Evolutionary conservation across 2,113 vertebrate species (phyloP), one percentile per base, ranked within the genome.

Genomic region (Tautogolabrus adspersus): DNA sequence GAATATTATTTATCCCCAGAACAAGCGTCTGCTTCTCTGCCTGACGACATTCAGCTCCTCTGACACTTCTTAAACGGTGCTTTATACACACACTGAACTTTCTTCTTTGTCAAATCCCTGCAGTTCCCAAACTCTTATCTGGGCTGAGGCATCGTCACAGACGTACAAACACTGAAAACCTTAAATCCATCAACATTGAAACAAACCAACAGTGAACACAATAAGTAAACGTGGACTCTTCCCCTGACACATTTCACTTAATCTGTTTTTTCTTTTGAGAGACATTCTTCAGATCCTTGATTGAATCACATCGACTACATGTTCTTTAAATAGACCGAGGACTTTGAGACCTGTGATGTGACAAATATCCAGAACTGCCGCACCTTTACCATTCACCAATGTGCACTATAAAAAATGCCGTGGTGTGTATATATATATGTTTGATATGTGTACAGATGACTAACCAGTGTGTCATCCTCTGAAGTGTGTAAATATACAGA

Each of bases 401-500:
- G 18, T 38, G 13, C 10, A 23, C 26, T 44, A 8, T 38, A 34
- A 64, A 40, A 26, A 52, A 55, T 57, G 37, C 22, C 26, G 46
- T 15, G 10, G 40, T 55, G 16, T n/a, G n/a, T n/a, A n/a, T n/a
- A n/a, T 42, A n/a, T 69, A 30, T 56, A 19, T 30, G 59, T 55
- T n/a, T n/a, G 40, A 42, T 42, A 47, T 40, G 47, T 58, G 46
- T 58, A 22, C n/a, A 78, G 57, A 58, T 62, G 19, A 49, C 0
- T 56, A 21, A 10, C 26, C 2, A 26, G 60, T 59, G 66, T 69
- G 10, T 72, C 18, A 0, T 26, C 57, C 44, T 49, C 44, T 38
- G 12, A 49, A 57, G 54, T 46, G 49, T 71, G 54, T 74, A 54
- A 58, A 66, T 46, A 66, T 46, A 13, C 62, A 66, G 64, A 59